Base-by-base conservation (phyloP, 2,113 vertebrate genomes). In the Alexandromys fortis region DNA sequence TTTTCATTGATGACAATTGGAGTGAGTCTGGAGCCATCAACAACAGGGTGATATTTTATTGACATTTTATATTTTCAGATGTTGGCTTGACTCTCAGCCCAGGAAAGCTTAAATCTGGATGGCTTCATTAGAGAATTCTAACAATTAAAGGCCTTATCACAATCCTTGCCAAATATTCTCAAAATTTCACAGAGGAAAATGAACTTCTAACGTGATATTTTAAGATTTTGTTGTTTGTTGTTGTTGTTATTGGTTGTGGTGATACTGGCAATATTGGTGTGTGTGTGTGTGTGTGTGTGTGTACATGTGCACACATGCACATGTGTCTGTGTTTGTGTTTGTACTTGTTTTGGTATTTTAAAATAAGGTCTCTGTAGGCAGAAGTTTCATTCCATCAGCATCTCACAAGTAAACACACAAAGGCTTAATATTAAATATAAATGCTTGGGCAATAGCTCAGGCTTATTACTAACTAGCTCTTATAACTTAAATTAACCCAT, bases 71-170 rank as follows among this genome's bases (percentile, higher is more conserved):
- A 86, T 33, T 49, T 52, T 24, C 58, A 76, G 8, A 52, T 0
- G 3, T 1, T 70, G 0, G 12, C 14, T 33, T 67, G 30, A 49
- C 1, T 21, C 11, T 28, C n/a, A 19, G 0, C 63, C 8, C 47
- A 79, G 22, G n/a, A 1, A 90, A 35, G 70, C 5, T 19, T 8
- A 79, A 52, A n/a, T 16, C 30, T 47, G 28, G 0, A 49, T 28
- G 42, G 5, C 21, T 78, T 77, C 22, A n/a, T 1, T 26, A 13
- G 30, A 78, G 52, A 89, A 89, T 45, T 11, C 6, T 9, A 65
- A 81, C 6, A n/a, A 21, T 81, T 68, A 30, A 49, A 68, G 17
- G 9, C 45, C 81, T 52, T 52, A 38, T 79, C 26, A 65, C 5
- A 68, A 28, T 52, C 0, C 24, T 49, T 65, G 7, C 6, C 9